Base-by-base conservation (phyloP, 2,888 invertebrate species). In the Endotricha flammealis region DNA sequence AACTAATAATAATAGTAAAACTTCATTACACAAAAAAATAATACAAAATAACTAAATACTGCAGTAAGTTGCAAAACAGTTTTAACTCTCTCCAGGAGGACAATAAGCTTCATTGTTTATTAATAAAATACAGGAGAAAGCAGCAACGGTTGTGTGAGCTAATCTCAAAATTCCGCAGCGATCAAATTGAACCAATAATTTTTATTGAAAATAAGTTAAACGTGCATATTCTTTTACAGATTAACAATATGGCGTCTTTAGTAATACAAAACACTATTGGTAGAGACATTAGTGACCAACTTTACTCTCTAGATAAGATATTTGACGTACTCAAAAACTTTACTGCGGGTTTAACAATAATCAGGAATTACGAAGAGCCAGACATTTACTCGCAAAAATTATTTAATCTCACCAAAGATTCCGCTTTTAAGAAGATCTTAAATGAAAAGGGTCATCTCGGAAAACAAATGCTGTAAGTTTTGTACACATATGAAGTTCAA, bases 241-340 rank as follows among this genome's bases (percentile, higher is more conserved):
- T 87, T 36, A 86, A 87, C 42, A 59, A 62, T 23, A 82, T 87
- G 72, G 85, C 87, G 0, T 78, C 81, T 0, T 53, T 87, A 1
- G 56, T 86, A 0, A 69, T 87, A 10, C 71, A 81, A 58, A 78
- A 86, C 42, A 81, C 83, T 0, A 41, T 87, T 0, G 85, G 86
- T n/a, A 79, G 73, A 39, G 81, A 83, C 36, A 73, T 70, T 0
- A 66, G 56, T n/a, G 56, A 57, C 1, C 67, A 74, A 33, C 58
- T 87, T 0, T 83, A 87, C 39, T 56, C 65, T 1, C 57, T 85
- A 4, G 76, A 81, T 1, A 61, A 75, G 29, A 72, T 73, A 38
- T 73, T 86, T 28, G 48, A 68, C 23, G 56, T 79, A 2, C 46
- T 83, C 0, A 71, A 65, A 34, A 73, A 72, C 20, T 80, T 86